Evolutionary conservation across 2,888 invertebrate species (phyloP), one percentile per base, ranked within the genome.

Genomic region (Cryptosula pallasiana): DNA sequence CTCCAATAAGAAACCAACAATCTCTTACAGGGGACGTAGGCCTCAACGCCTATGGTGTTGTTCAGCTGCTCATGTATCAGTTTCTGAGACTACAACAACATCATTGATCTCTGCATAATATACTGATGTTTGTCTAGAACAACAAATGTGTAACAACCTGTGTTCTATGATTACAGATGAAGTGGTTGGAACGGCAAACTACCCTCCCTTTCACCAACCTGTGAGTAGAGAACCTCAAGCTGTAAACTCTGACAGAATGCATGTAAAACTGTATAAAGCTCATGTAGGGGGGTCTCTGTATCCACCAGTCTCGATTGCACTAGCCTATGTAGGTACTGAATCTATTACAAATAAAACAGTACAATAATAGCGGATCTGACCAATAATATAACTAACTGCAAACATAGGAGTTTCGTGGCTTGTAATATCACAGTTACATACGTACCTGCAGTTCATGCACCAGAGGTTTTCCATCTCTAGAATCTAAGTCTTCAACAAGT

Each of bases 1-100:
- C 93, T 91, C 96, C 96, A 97, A 86, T 97, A 97, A 0, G 95
- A 94, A n/a, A 97, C 90, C 16, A 92, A 91, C 25, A 97, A 87
- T 81, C 92, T 91, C 78, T 91, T 91, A 25, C 96, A 96, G 0
- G 94, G 92, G 35, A 90, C 88, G 82, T 97, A 97, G 81, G 94
- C 92, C 81, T 95, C 95, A 45, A 86, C 79, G 35, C 79, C 74
- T 29, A 85, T 78, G 73, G 81, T 81, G 69, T 84, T 92, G 74
- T 94, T 92, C 29, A 97, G 87, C 5, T 96, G 89, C 80, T 95
- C 95, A 58, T 92, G 89, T 79, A 94, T 93, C 69, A 98, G 86
- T 69, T 95, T 88, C 78, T 94, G 86, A 0, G 94, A 93, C 87
- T 96, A 93, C 0, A 32, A 32, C 20, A 1, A 54, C 27, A 35